phyloP scores from a whole-genome alignment of 2,113 vertebrate genomes.

The Anolis carolinensis region DNA sequence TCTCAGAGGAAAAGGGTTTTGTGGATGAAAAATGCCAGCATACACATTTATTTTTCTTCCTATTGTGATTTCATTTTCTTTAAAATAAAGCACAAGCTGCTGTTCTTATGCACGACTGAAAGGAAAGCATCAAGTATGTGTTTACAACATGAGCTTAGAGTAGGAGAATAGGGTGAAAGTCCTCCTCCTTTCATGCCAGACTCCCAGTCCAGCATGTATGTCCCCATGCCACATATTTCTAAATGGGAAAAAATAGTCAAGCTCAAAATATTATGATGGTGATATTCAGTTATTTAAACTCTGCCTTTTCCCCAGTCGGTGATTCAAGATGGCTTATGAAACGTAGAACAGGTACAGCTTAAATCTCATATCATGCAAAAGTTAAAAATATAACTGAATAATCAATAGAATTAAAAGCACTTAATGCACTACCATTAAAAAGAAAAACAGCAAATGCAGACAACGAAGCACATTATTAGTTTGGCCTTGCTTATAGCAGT shows the following conservation, averaged over 20 bases:
- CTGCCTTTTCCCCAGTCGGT: too few relatives aligned
- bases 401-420: too few relatives aligned
- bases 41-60: neutral
- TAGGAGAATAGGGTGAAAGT: neutral
- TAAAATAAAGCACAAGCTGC: conserved; percentile 8
- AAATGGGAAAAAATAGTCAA: neutral
- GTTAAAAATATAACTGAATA: too few relatives aligned
- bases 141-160: neutral
- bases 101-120: neutral
- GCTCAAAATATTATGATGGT: too few relatives aligned
- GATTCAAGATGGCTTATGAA: too few relatives aligned
- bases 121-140: neutral
- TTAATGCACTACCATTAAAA: neutral
- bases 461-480: neutral
- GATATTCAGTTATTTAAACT: too few relatives aligned
- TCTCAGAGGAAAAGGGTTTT: conserved; percentile 15
- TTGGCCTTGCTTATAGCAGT: neutral
- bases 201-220: neutral
- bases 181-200: neutral
- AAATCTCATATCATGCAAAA: too few relatives aligned
- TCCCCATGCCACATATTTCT: neutral
- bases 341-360: too few relatives aligned
- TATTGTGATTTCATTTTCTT: neutral
- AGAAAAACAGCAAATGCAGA: neutral
- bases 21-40: conserved; percentile 22